Conservation (phyloP, 2,888 invertebrate species). For the Campoplex capitator region DNA sequence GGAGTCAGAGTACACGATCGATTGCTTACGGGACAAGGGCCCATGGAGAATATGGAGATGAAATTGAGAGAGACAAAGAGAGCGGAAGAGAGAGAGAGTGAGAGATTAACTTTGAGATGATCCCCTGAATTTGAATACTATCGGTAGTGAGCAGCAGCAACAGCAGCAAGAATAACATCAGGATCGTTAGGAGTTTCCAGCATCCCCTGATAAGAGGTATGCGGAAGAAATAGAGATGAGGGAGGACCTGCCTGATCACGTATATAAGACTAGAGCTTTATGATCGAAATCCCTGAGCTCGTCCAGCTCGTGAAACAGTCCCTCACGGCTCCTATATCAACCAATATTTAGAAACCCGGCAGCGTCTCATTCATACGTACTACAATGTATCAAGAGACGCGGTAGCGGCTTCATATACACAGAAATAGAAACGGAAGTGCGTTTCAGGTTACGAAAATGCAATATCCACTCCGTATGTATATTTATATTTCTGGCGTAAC, state of each 20-base stretch:
- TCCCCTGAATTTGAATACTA: conserved; percentile 64
- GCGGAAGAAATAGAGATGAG: neutral
- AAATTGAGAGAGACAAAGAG: neutral
- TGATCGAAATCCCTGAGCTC: conserved; percentile 61
- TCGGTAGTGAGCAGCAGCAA: conserved; percentile 62
- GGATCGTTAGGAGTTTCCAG: conserved; percentile 30
- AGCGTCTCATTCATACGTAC: neutral
- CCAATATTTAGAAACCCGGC: neutral
- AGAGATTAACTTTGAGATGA: conserved; percentile 56
- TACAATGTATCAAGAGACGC: neutral
- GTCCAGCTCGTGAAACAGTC: conserved; percentile 62
- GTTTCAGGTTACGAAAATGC: too few species aligned
- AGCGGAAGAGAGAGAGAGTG: conserved; percentile 12
- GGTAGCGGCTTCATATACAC: neutral
- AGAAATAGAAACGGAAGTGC: neutral
- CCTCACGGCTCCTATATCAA: neutral
- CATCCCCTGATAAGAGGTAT: conserved; percentile 13
- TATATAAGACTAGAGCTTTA: conserved; percentile 62
- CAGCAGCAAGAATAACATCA: conserved; percentile 58
- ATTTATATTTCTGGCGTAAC: neutral
- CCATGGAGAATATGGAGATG: conserved; percentile 18
- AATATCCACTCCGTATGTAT: neutral
- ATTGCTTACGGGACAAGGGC: conserved; percentile 35
- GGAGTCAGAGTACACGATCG: conserved; percentile 49
- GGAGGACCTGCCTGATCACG: conserved; percentile 47